These are phyloP conservation scores for Vimba vimba DNA, from an alignment of 2,113 vertebrate genomes.

Conservation along the genomic window DNA sequence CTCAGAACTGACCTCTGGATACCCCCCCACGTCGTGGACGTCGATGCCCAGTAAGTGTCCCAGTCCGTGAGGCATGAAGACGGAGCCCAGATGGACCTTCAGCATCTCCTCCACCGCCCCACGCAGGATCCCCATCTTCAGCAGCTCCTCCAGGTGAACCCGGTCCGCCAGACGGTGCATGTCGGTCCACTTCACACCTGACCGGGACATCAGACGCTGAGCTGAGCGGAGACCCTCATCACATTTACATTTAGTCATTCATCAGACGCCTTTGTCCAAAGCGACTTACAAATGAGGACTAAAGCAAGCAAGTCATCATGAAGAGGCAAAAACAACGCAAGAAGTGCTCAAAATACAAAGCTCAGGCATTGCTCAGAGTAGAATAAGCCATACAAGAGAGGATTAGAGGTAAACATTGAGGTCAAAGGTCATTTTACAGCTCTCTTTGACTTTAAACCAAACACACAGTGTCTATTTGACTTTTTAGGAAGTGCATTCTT, in stretches of 20 bases:
- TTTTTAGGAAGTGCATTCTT: background rate
- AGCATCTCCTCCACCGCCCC: slow-evolving; percentile 90
- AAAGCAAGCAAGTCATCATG: no score
- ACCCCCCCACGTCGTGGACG: slow-evolving; percentile 96
- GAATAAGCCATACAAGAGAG: no score
- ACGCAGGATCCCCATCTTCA: slow-evolving; percentile 82
- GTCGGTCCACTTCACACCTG: slow-evolving; percentile 91
- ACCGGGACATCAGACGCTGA: background rate
- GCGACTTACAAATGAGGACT: no score
- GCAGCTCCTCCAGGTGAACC: slow-evolving; percentile 91
- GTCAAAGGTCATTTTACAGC: background rate
- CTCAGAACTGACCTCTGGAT: slow-evolving; percentile 85
- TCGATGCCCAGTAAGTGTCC: slow-evolving; percentile 96
- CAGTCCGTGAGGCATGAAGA: slow-evolving; percentile 97
- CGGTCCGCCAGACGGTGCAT: slow-evolving; percentile 93
- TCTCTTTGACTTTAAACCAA: no score
- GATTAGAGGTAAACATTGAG: background rate
- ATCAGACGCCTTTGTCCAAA: no score
- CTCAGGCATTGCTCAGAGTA: no score
- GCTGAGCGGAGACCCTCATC: background rate
- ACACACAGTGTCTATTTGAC: background rate
- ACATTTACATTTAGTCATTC: no score
- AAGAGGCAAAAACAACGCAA: no score
- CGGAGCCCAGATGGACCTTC: slow-evolving; percentile 87
- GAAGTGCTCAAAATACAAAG: no score